Base-by-base conservation (phyloP, 1,140 invertebrate species). In the Trachymyrmex septentrionalis region DNA sequence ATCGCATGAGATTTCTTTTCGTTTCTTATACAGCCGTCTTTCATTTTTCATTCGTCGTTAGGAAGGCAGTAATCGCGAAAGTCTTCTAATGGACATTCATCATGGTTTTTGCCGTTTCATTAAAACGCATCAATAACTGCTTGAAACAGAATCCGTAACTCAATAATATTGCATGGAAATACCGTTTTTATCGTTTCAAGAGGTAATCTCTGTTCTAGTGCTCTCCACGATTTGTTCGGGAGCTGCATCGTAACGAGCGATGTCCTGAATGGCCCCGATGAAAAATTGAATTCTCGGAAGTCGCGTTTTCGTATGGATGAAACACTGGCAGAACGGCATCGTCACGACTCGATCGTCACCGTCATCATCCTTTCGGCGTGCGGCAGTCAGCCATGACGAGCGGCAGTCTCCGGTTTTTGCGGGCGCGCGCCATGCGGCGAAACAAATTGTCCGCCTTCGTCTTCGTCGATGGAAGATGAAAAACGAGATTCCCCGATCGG, bases 311-410 rank as follows among this genome's bases (percentile, higher is more conserved):
- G 38, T 64, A 48, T 67, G 55, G 59, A 64, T 59, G 63, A 61
- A 75, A 44, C 61, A 80, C 61, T 27, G 38, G 48, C 12, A 16
- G 72, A 88, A 88, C 50, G 78, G 72, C 78, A 67, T 38, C 64
- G 87, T 87, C 85, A 82, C 63, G 44, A 48, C 38, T 24, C 66
- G 75, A 59, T 64, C 53, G 81, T 84, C 63, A 73, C 57, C n/a
- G 53, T 86, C 88, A 87, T 89, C 81, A 78, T 90, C 88, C 88
- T 78, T 90, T 81, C 88, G 88, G 72, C 88, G 63, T 85, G 84
- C 69, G 76, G 57, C 66, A 85, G 81, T 77, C 67, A 30, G 69
- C 67, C 69, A 82, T 82, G 80, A 82, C 80, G 80, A 73, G 72
- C 63, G 73, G 72, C 34, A 44, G 87, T 77, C 76, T 55, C 59